Conservation (phyloP, 2,113 vertebrate genomes). For the Aegithalos caudatus region DNA sequence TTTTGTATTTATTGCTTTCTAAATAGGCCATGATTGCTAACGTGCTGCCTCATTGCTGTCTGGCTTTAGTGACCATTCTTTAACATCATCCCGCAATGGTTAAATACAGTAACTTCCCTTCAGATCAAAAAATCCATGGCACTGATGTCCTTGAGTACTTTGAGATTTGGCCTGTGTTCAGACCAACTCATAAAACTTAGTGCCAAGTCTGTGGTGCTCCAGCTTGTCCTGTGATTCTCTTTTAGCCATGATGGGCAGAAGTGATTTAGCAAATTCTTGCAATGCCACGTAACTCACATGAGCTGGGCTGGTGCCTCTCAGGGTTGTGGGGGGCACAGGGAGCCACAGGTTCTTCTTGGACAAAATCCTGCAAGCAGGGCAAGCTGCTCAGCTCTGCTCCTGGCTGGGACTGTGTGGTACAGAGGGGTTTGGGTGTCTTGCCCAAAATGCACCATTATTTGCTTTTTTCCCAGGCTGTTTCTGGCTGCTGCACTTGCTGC, state of each 20-base stretch:
- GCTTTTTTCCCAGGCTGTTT: background rate
- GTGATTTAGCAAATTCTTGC: background rate
- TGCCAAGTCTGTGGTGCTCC: background rate
- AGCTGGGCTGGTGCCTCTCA: background rate
- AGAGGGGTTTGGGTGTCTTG: background rate
- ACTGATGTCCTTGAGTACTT: background rate
- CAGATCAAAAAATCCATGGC: background rate
- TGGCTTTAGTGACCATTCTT: background rate
- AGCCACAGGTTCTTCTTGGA: background rate
- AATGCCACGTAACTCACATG: accelerated
- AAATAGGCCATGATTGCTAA: background rate
- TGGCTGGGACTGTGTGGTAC: background rate
- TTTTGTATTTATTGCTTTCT: background rate
- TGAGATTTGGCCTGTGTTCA: background rate
- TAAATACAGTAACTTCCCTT: background rate
- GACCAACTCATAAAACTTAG: background rate
- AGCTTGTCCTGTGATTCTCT: background rate
- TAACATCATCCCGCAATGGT: background rate
- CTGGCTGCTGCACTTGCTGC: background rate
- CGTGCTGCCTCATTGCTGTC: background rate
- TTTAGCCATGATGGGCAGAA: background rate
- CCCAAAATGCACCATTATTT: background rate
- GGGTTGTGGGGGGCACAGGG: background rate
- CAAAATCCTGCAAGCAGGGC: background rate
- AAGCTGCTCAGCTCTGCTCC: background rate